Evolutionary conservation across 2,888 invertebrate species (phyloP), one percentile per base, ranked within the genome.

Genomic region (Tenthredo distinguenda): DNA sequence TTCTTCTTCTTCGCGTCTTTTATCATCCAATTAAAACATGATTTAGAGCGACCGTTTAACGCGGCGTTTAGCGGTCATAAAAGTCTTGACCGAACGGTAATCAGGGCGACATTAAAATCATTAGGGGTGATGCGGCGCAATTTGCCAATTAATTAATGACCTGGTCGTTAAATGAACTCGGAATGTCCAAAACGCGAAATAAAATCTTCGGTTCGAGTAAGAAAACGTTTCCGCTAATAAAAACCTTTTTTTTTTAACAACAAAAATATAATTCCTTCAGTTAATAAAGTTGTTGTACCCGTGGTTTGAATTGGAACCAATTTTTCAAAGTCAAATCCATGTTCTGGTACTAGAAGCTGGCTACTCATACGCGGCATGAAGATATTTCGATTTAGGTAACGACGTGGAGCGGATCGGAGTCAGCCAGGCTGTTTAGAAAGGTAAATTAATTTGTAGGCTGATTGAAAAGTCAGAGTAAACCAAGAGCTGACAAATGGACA

Each of bases 391-490:
- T 68, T 68, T 68, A 34, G 68, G 68, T 68, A 68, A 62, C 62
- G 62, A 62, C 10, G 2, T 62, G 62, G 12, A 62, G 62, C 21
- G 62, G 12, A 58, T 18, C 21, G 26, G 10, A 21, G 62, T 62
- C 62, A 9, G 62, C 47, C 12, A 47, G 10, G 55, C 34, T 21
- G 40, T 72, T 43, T 40, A n/a, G 72, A 43, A 43, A 62, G 62
- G 37, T 5, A 81, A 81, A 81, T 81, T 81, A 58, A 65, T 68
- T 76, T 62, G 89, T 62, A 88, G 87, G 89, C 87, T 90, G 90
- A 92, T 92, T 92, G 91, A 92, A 92, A 91, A 91, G 90, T 90
- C 90, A 90, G 89, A 89, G 76, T 85, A 84, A 88, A 86, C 85
- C 34, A 50, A 68, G 31, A 31, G 85, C 86, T 90, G 90, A 91